phyloP scores from a whole-genome alignment of 2,797 vertebrate genomes.

The Tapirus indicus region DNA sequence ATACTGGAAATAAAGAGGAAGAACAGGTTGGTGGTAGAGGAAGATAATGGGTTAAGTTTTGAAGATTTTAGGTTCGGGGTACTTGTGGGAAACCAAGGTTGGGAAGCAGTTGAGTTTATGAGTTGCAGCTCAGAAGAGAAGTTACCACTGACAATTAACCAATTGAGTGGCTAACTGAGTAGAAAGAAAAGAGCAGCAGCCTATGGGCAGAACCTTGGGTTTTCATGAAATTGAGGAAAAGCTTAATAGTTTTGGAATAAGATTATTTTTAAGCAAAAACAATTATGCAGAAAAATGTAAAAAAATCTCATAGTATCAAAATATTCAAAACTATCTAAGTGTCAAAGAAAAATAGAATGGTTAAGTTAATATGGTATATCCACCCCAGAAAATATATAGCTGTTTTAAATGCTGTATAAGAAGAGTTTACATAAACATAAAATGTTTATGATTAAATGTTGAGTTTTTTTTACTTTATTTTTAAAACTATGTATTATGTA shows the following conservation, averaged over 20 bases:
- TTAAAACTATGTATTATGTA: too few relatives aligned
- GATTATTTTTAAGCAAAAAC: too few relatives aligned
- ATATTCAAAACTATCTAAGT: not conserved
- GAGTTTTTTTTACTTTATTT: not conserved
- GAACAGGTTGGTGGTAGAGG: not conserved
- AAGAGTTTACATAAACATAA: not conserved
- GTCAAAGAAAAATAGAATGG: not conserved
- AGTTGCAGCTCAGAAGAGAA: too few relatives aligned
- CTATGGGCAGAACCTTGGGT: not conserved
- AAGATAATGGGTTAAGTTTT: not conserved
- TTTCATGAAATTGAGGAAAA: not conserved
- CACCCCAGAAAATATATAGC: not conserved
- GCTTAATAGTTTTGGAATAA: not conserved
- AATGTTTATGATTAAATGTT: not conserved
- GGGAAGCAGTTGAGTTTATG: too few relatives aligned
- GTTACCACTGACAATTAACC: not conserved
- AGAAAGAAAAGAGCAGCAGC: not conserved
- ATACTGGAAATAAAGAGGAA: not conserved
- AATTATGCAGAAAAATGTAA: not conserved
- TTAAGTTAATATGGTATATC: not conserved
- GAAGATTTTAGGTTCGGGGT: not conserved
- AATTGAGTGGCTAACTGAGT: not conserved
- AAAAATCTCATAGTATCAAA: not conserved
- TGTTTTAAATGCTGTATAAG: not conserved
- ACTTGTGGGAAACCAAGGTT: not conserved